Evolutionary conservation across 35 echinoderm and acorn worm species (phyloP).

Genomic region (Stichopus chloronotus): DNA sequence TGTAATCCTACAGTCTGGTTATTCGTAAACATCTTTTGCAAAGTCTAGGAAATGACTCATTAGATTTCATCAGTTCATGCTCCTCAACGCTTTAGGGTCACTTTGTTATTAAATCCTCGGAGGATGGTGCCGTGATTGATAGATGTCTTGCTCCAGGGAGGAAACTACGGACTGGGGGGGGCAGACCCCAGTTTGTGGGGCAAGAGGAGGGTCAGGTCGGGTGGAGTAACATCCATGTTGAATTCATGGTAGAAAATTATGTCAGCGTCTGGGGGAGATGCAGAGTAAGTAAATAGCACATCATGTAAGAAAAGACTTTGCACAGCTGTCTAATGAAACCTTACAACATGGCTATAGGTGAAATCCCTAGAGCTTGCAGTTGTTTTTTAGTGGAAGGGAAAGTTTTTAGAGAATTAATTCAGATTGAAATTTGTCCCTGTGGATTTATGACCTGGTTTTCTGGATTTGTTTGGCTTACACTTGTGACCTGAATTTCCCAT

Average conservation of each 20-base stretch:
- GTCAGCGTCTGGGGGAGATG: neutral
- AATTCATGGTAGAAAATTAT: neutral
- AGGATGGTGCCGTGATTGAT: no score
- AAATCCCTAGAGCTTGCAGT: neutral
- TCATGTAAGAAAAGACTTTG: neutral
- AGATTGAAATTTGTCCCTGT: conserved; percentile 11
- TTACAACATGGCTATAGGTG: neutral
- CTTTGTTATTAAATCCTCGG: no score
- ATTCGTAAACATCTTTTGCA: no score
- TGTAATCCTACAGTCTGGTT: no score
- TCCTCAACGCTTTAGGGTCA: no score
- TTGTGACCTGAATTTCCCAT: conserved; percentile 13
- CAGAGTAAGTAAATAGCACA: neutral
- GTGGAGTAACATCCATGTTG: neutral
- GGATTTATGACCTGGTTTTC: conserved; percentile 44
- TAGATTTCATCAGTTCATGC: no score
- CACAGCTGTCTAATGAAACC: neutral
- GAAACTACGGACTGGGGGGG: neutral
- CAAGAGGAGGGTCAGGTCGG: neutral
- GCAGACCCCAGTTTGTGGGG: neutral
- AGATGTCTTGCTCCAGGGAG: neutral
- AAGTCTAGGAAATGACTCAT: no score
- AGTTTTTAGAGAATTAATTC: neutral
- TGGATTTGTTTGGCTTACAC: conserved; percentile 1
- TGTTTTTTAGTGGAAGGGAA: neutral